A percentile compares a stretch with the other conserved stretches of the same genome.
phyloP scores from a whole-genome alignment of 2,797 vertebrate species.

The Telmatherina bonti region DNA sequence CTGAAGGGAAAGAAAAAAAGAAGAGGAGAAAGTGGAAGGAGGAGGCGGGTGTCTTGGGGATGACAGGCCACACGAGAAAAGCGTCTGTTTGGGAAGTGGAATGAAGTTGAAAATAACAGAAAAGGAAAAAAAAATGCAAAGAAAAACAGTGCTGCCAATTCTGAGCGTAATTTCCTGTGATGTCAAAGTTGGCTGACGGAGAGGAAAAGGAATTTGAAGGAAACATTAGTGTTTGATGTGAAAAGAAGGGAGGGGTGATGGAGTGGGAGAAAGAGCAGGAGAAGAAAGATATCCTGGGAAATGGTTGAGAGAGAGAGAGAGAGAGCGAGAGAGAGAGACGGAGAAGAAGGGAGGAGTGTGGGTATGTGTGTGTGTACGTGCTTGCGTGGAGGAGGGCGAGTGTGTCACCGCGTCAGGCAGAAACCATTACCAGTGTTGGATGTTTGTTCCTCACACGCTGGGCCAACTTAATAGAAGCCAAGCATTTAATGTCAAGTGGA shows the following conservation, averaged over 20 bases:
- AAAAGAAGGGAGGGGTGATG: conserved; percentile 63
- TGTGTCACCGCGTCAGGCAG: conserved; percentile 80
- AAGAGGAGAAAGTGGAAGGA: conserved; percentile 46
- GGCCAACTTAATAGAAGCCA: conserved; percentile 79
- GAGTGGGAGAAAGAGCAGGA: conserved; percentile 52
- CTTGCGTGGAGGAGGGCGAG: conserved; percentile 40
- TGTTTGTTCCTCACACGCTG: conserved; percentile 76
- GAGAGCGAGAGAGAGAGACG: conserved; percentile 34
- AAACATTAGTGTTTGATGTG: conserved; percentile 86
- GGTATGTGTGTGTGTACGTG: conserved; percentile 14
- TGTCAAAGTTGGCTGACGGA: conserved; percentile 85
- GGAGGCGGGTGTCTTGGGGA: conserved; percentile 61
- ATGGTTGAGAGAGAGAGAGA: conserved; percentile 68
- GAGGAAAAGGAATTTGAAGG: conserved; percentile 85
- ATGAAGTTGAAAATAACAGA: conserved; percentile 74
- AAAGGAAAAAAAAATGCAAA: conserved; percentile 12
- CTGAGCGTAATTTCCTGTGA: conserved; percentile 85
- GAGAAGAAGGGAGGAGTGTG: conserved; percentile 3
- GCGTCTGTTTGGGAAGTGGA: conserved; percentile 75
- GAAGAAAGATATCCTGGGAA: conserved; percentile 76
- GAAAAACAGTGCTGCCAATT: conserved; percentile 73
- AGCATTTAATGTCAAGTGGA: conserved; percentile 79
- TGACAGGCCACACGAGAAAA: conserved; percentile 72
- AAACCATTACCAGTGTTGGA: conserved; percentile 80
- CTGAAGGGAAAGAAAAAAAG: conserved; percentile 23